phyloP scores from a whole-genome alignment of 2,113 vertebrate genomes.

The Urocitellus parryii region DNA sequence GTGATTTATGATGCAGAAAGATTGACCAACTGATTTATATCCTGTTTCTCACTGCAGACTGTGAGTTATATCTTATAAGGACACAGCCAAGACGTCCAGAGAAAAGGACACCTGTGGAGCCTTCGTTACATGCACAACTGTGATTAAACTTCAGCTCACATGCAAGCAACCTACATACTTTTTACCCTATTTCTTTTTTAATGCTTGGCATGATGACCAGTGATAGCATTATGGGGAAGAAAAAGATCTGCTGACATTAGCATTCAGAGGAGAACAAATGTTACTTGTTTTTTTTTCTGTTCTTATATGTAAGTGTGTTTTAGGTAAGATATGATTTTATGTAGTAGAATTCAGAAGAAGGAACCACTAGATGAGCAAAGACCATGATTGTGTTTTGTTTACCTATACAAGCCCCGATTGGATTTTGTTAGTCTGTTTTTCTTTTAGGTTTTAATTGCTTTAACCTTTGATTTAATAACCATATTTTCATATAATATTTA shows the following conservation, averaged over 20 bases:
- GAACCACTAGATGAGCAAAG: not conserved
- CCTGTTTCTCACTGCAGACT: conserved; percentile 16
- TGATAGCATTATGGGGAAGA: not conserved
- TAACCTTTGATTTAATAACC: not conserved
- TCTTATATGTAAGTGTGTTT: not conserved
- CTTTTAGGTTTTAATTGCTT: not conserved
- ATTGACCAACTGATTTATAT: conserved; percentile 71
- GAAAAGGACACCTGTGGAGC: conserved; percentile 45
- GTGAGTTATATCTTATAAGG: conserved; percentile 61
- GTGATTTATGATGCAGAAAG: conserved; percentile 64
- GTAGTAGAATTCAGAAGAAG: not conserved
- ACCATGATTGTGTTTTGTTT: not conserved
- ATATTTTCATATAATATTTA: not conserved
- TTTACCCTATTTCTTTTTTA: not conserved
- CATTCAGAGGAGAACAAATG: not conserved
- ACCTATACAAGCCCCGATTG: not conserved
- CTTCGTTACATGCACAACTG: not conserved
- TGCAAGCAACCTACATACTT: not conserved
- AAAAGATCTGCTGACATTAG: not conserved
- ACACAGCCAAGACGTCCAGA: conserved; percentile 23
- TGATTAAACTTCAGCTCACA: conserved; percentile 56
- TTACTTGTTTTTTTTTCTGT: not conserved
- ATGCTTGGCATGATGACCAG: not conserved
- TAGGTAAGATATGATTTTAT: not conserved
- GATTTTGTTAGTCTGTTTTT: not conserved